Evolutionary conservation across 2,888 invertebrate species (phyloP), one percentile per base, ranked within the genome.

Genomic region (Aspidiotus destructor): DNA sequence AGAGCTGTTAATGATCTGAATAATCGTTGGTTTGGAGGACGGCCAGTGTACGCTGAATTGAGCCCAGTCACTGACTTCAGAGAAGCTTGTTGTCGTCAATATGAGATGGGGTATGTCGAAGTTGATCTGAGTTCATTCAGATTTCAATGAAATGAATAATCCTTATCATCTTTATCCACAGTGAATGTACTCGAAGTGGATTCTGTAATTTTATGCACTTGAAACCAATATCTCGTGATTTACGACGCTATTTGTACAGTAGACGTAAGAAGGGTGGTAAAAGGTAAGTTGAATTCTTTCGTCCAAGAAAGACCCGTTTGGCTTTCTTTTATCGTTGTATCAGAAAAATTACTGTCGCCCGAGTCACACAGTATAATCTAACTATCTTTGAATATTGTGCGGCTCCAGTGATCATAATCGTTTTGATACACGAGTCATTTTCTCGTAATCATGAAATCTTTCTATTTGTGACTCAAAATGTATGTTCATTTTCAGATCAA

Each of bases 191-290:
- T 0, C 85, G 98, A 69, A 96, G 96, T 74, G 99, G 98, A 52
- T 99, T 99, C 80, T 99, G 99, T 79, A 99, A 99, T 81, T 99
- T 99, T 80, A 99, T 99, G 99, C 99, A 99, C 77, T 82, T 99
- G 77, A 99, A 99, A 77, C 98, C 98, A 11, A 98, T 99, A 74
- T 97, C 97, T 0, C 83, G 96, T 72, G 96, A 97, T 77, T 80
- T 98, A 69, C 83, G 96, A 72, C 86, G 95, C 80, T 92, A 83
- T 74, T 75, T 84, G 54, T 81, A 81, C 74, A 78, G 80, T 54
- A 75, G 79, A 11, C 75, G 76, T 61, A 72, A 76, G 70, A 73
- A 75, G 71, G 74, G 75, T 41, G 72, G 75, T 42, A 69, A 73
- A 41, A 70, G 73, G 54, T 71, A 70, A n/a, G 70, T 60, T 17